phyloP scores from a whole-genome alignment of 2,797 vertebrate species.

The Mus minutoides region DNA sequence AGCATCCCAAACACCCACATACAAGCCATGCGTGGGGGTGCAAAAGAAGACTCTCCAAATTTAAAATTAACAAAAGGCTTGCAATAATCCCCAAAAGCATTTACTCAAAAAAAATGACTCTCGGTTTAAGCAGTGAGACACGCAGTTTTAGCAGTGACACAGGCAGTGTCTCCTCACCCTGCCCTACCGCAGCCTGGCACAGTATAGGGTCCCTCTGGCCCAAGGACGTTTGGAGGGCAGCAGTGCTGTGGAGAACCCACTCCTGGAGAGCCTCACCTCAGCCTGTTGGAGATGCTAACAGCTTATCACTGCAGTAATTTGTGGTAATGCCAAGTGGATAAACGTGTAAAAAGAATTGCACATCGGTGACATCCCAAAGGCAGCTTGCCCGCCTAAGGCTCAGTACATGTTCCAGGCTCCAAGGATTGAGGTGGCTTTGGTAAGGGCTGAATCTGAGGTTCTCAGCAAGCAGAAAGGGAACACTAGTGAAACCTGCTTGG shows the following conservation, averaged over 20 bases:
- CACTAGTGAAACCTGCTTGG: fast-evolving
- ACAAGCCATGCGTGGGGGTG: neutral
- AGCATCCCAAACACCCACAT: neutral
- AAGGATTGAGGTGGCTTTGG: neutral
- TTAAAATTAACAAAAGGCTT: neutral
- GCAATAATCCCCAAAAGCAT: neutral
- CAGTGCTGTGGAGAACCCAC: neutral
- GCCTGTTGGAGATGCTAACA: too few species aligned
- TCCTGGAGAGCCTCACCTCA: neutral
- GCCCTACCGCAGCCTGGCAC: neutral
- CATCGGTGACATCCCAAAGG: neutral
- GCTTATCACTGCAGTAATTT: too few species aligned
- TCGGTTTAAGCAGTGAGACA: fast-evolving
- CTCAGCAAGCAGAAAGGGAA: neutral
- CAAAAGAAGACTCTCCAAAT: neutral
- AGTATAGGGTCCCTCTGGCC: neutral
- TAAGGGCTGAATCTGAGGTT: neutral
- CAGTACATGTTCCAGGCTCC: fast-evolving
- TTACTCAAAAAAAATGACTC: too few species aligned
- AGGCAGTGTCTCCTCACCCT: fast-evolving
- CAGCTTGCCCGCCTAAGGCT: fast-evolving
- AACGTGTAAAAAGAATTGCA: neutral
- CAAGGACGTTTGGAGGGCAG: neutral
- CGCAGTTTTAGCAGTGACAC: fast-evolving
- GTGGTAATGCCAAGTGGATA: too few species aligned